phyloP scores from a whole-genome alignment of 2,888 invertebrate genomes.

The Macrophya alboannulata region DNA sequence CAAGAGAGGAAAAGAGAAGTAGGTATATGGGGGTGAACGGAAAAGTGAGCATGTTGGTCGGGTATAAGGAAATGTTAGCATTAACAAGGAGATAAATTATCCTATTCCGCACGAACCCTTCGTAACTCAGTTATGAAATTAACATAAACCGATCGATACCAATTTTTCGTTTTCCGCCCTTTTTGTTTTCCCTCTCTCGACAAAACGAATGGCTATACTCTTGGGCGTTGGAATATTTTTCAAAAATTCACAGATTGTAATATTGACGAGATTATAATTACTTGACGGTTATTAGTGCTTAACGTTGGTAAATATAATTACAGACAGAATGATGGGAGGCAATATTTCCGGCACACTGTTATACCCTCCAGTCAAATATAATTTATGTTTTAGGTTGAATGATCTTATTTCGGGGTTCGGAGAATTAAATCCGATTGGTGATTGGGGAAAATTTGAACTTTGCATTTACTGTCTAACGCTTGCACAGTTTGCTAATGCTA shows the following conservation, averaged over 20 bases:
- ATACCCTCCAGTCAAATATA: neutral
- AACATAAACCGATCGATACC: constrained; percentile 74
- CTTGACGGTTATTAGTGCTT: no score
- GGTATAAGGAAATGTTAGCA: constrained; percentile 39
- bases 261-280: neutral
- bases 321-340: neutral
- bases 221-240: neutral
- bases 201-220: neutral
- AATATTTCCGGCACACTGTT: neutral
- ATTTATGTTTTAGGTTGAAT: neutral
- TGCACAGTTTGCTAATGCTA: constrained; percentile 25
- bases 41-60: constrained; percentile 37
- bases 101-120: constrained; percentile 74
- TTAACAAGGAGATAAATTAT: constrained; percentile 74
- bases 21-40: constrained; percentile 1
- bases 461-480: constrained; percentile 22
- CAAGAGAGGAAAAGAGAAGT: neutral
- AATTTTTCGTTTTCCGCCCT: constrained; percentile 67
- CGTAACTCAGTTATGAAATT: constrained; percentile 73
- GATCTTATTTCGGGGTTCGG: neutral
- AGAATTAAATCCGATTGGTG: constrained; percentile 23
- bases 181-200: neutral
- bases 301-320: neutral
- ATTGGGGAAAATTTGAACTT: constrained; percentile 31
- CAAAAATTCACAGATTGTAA: neutral